A percentile compares a stretch with the other conserved stretches of the same genome.
Evolutionary conservation across 2,888 invertebrate genomes (phyloP).

Genomic region (Prostheceraeus crozeri): DNA sequence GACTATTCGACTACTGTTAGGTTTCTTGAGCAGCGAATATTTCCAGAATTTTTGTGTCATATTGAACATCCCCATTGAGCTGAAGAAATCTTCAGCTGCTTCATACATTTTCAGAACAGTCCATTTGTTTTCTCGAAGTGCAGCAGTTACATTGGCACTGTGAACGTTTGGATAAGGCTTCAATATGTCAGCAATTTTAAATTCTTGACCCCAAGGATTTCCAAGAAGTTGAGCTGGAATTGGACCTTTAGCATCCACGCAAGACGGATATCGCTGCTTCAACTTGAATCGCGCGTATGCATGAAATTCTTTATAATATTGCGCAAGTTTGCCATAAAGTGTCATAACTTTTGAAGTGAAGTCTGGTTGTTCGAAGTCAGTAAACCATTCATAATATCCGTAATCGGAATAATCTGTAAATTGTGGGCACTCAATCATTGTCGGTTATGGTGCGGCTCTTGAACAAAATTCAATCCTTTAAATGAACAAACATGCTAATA

Average conservation of each 20-base stretch:
- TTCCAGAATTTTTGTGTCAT: slow-evolving; percentile 41
- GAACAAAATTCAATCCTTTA: too few relatives aligned
- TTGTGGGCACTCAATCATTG: too few relatives aligned
- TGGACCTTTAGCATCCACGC: slow-evolving; percentile 39
- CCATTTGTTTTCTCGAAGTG: too few relatives aligned
- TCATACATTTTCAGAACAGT: too few relatives aligned
- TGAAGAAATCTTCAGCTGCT: slow-evolving; percentile 39
- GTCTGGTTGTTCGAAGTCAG: slow-evolving; percentile 41
- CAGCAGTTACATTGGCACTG: slow-evolving; percentile 34
- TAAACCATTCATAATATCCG: slow-evolving; percentile 21
- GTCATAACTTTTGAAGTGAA: slow-evolving; percentile 45
- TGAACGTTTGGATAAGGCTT: slow-evolving; percentile 33
- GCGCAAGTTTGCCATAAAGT: slow-evolving; percentile 47
- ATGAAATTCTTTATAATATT: slow-evolving; percentile 52
- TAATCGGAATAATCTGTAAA: slow-evolving; percentile 31
- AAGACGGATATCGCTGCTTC: slow-evolving; percentile 29
- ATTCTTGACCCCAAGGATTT: slow-evolving; percentile 41
- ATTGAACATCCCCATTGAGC: slow-evolving; percentile 37
- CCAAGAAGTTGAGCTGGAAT: slow-evolving; percentile 40
- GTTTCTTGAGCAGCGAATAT: too few relatives aligned
- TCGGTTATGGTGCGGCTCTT: too few relatives aligned
- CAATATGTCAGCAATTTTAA: slow-evolving; percentile 35
- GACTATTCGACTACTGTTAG: slow-evolving; percentile 20
- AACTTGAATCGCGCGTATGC: slow-evolving; percentile 50
- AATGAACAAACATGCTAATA: too few relatives aligned